phyloP scores from a whole-genome alignment of 2,113 vertebrate species.

The Malurus elegans region DNA sequence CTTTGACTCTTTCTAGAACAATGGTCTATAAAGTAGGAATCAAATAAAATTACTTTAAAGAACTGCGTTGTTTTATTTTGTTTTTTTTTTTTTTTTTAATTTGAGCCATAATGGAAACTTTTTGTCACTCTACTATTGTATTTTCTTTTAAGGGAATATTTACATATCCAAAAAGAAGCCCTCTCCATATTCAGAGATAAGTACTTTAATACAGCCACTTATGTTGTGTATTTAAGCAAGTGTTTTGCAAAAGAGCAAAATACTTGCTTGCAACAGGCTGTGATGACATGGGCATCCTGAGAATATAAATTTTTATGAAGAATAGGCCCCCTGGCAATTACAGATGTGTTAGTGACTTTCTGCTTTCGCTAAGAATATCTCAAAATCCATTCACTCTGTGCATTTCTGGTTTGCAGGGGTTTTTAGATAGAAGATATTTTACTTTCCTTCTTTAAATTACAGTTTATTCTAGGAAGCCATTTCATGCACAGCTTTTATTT shows the following conservation, averaged over 20 bases:
- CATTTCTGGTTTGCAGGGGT: conserved; percentile 20
- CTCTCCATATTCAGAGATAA: conserved; percentile 66
- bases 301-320: conserved; percentile 40
- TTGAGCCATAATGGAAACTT: conserved; percentile 30
- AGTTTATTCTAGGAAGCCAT: conserved; percentile 3
- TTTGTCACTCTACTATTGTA: conserved; percentile 55
- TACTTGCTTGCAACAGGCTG: conserved; percentile 33
- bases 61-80: not conserved
- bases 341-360: conserved; percentile 56
- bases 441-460: not conserved
- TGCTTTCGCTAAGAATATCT: conserved; percentile 22
- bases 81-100: not conserved
- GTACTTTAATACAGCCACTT: conserved; percentile 69
- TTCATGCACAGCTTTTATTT: conserved; percentile 17
- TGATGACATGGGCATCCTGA: conserved; percentile 32
- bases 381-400: not conserved
- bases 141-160: conserved; percentile 72
- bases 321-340: conserved; percentile 57
- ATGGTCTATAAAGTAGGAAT: conserved; percentile 33
- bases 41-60: conserved; percentile 51
- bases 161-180: conserved; percentile 60
- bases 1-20: conserved; percentile 40
- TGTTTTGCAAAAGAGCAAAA: conserved; percentile 65
- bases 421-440: conserved; percentile 4
- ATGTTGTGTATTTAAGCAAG: conserved; percentile 53